Percentiles rank a stretch among this genome's conserved stretches.
These are phyloP conservation scores for Aporrectodea caliginosa DNA, from an alignment of 1,140 invertebrate species.

Conservation along the genomic window DNA sequence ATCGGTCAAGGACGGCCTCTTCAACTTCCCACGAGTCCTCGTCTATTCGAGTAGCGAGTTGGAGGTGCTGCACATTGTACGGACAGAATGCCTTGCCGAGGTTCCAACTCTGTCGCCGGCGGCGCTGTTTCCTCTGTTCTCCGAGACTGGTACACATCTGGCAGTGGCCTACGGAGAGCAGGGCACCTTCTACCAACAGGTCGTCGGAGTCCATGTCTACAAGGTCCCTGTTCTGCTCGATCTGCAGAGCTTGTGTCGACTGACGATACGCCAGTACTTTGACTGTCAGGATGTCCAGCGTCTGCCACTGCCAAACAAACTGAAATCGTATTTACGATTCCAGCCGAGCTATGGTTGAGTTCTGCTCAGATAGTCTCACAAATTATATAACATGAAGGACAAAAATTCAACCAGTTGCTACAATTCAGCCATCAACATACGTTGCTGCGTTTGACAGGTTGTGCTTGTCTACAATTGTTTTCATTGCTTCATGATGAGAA, in stretches of 20 bases:
- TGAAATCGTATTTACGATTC: conserved; percentile 30
- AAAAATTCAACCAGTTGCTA: no score
- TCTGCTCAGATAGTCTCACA: no score
- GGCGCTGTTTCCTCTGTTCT: conserved; percentile 32
- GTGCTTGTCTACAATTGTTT: no score
- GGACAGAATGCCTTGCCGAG: conserved; percentile 29
- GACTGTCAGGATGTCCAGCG: conserved; percentile 31
- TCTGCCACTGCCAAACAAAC: conserved; percentile 30
- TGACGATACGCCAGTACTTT: conserved; percentile 26
- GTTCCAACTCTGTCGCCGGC: conserved; percentile 32
- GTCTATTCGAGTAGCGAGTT: conserved; percentile 26
- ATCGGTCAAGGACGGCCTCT: conserved; percentile 35
- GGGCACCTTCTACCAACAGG: conserved; percentile 35
- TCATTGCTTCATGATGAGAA: no score
- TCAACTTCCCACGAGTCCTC: conserved; percentile 34
- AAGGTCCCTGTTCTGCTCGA: conserved; percentile 24
- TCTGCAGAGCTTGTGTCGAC: conserved; percentile 32
- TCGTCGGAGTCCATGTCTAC: conserved; percentile 30
- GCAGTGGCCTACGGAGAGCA: conserved; percentile 34
- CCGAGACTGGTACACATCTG: conserved; percentile 30
- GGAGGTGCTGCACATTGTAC: conserved; percentile 20
- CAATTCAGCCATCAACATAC: no score
- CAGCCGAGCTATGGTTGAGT: conserved; percentile 30
- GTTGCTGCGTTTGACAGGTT: no score
- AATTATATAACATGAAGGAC: no score